Evolutionary conservation across 2,113 vertebrate genomes (phyloP).

Genomic region (Gymnarchus niloticus): DNA sequence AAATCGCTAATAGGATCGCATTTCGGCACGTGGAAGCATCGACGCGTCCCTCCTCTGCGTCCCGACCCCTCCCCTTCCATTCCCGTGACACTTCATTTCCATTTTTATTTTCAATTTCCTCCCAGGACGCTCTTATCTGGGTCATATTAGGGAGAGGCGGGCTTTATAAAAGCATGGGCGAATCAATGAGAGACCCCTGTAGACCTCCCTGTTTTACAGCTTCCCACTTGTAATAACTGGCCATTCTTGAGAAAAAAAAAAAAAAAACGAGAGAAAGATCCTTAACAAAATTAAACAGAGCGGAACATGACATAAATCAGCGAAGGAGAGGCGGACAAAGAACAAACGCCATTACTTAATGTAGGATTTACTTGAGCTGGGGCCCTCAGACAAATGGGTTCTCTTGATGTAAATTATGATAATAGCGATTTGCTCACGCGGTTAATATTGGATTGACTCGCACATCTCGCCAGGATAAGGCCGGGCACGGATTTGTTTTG

Average conservation of each 20-base stretch:
- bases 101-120: constrained; percentile 74
- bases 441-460: constrained; percentile 21
- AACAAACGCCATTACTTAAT: constrained; percentile 33
- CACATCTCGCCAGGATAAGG: neutral
- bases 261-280: constrained; percentile 34
- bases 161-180: constrained; percentile 56
- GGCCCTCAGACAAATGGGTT: constrained; percentile 46
- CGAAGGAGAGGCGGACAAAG: constrained; percentile 26
- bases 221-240: constrained; percentile 51
- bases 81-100: constrained; percentile 66
- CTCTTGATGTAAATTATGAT: constrained; percentile 50
- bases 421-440: constrained; percentile 32
- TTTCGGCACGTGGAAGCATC: neutral
- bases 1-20: constrained; percentile 6
- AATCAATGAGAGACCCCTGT: constrained; percentile 58
- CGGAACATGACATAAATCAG: constrained; percentile 43
- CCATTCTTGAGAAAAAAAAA: constrained; percentile 27
- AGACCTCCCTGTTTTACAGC: constrained; percentile 56
- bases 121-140: constrained; percentile 74
- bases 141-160: constrained; percentile 65
- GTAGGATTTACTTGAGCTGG: constrained; percentile 57
- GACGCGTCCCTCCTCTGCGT: neutral
- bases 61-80: constrained; percentile 26
- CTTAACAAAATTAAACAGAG: constrained; percentile 42
- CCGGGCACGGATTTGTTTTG: neutral